phyloP scores from a whole-genome alignment of 1,140 invertebrate genomes.

The Bombus confusus region DNA sequence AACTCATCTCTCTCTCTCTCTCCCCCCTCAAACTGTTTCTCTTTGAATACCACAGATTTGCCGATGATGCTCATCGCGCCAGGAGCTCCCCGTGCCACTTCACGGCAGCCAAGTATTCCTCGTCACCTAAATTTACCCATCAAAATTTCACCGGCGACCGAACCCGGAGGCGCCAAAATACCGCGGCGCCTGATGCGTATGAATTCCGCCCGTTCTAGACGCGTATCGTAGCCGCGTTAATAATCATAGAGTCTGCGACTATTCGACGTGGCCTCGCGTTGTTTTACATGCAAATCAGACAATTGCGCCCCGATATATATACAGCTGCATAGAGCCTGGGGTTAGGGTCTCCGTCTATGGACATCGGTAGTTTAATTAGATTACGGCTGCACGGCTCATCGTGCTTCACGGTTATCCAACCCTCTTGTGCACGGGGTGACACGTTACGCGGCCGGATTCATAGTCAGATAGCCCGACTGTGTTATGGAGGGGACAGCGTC shows the following conservation, averaged over 20 bases:
- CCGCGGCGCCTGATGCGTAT: constrained; percentile 6
- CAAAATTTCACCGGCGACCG: not conserved
- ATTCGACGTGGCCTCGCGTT: constrained; percentile 49
- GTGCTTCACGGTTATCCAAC: constrained; percentile 62
- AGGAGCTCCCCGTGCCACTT: not conserved
- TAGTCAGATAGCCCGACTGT: constrained; percentile 54
- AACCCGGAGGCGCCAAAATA: constrained; percentile 30
- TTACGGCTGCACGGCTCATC: constrained; percentile 65
- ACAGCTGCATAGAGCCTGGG: constrained; percentile 35
- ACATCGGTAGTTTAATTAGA: constrained; percentile 73
- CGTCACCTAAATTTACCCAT: constrained; percentile 14
- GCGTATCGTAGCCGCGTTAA: constrained; percentile 68
- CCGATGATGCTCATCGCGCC: not conserved
- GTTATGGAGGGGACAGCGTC: constrained; percentile 8
- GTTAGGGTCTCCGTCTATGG: constrained; percentile 8
- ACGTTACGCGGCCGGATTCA: constrained; percentile 63
- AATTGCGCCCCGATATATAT: constrained; percentile 70
- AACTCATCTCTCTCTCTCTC: too few relatives aligned
- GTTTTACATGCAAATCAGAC: constrained; percentile 75
- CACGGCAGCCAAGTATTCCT: not conserved
- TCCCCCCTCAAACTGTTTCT: not conserved
- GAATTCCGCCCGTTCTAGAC: not conserved
- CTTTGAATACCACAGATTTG: not conserved
- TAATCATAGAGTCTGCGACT: constrained; percentile 64
- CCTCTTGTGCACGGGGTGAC: constrained; percentile 39